Percentiles rank a stretch among this genome's conserved stretches.
These are phyloP conservation scores for Erythrocercus mccallii DNA, from an alignment of 2,113 vertebrate species.

Conservation along the genomic window DNA sequence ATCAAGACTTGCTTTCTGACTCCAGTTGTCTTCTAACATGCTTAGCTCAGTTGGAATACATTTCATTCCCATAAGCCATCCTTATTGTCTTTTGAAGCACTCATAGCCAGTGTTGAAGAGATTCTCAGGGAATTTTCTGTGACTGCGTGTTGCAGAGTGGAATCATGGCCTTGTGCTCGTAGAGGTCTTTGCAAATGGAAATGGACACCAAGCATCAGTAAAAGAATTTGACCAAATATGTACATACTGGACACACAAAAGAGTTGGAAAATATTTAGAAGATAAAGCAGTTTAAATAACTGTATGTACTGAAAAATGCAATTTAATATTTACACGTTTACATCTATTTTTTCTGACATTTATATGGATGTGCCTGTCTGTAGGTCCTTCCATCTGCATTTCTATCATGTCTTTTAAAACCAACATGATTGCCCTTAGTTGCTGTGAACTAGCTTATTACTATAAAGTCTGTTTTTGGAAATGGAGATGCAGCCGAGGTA, in stretches of 20 bases:
- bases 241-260: not conserved
- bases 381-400: not conserved
- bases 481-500: not conserved
- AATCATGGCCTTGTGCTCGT: not conserved
- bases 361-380: not conserved
- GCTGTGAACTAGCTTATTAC: not conserved
- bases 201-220: not conserved
- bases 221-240: not conserved
- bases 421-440: not conserved
- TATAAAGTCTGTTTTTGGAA: not conserved
- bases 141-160: not conserved
- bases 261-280: not conserved
- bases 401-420: not conserved
- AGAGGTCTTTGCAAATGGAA: not conserved
- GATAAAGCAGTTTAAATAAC: not conserved
- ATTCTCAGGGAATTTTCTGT: not conserved
- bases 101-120: rapidly evolving
- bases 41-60: not conserved
- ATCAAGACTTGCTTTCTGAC: not conserved
- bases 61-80: not conserved
- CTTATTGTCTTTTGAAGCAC: not conserved
- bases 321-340: not conserved
- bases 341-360: not conserved
- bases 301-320: not conserved
- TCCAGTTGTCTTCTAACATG: not conserved